Evolutionary conservation across 2,888 invertebrate genomes (phyloP), one percentile per base, ranked within the genome.

Genomic region (Plebejus anna): DNA sequence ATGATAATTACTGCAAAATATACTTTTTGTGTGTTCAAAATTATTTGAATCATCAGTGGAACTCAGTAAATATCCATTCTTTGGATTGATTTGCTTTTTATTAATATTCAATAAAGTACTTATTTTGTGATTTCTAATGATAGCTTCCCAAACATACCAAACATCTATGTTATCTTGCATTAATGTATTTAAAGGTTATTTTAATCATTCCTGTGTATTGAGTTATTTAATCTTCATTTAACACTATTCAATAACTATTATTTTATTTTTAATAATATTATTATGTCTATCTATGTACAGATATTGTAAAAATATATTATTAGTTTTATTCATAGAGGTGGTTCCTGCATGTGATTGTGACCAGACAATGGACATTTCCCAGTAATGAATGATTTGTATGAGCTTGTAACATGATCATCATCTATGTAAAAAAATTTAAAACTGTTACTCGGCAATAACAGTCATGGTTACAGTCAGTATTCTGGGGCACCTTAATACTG

Each of bases 161-260:
- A n/a, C 70, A 70, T 57, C 32, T 16, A 55, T 76, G 47, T 76
- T 55, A 42, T 57, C 16, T 76, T 70, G 38, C 70, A 71, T 71
- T 51, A 57, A 51, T 42, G 47, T 47, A 59, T 76, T 70, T 70
- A 70, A 38, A 76, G 28, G 59, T 55, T 57, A 42, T 76, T 70
- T 32, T 47, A 76, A 70, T 76, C 70, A 57, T 71, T 76, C 70
- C 71, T 36, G 71, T 57, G 57, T 70, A 71, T 66, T 47, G 22
- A 42, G 70, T 77, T 51, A 51, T 61, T 36, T 32, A 28, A 16
- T 72, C 13, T 76, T 72, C 75, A 75, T 66, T 66, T 66, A 75
- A 66, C 32, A 32, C 32, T 36, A 32, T 66, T 66, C 57, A 75
- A 66, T 71, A 71, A 71, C 61, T 32, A 32, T 66, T 32, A 32